Evolutionary conservation across 2,113 vertebrate species (phyloP).

Genomic region (Hemicordylus capensis): DNA sequence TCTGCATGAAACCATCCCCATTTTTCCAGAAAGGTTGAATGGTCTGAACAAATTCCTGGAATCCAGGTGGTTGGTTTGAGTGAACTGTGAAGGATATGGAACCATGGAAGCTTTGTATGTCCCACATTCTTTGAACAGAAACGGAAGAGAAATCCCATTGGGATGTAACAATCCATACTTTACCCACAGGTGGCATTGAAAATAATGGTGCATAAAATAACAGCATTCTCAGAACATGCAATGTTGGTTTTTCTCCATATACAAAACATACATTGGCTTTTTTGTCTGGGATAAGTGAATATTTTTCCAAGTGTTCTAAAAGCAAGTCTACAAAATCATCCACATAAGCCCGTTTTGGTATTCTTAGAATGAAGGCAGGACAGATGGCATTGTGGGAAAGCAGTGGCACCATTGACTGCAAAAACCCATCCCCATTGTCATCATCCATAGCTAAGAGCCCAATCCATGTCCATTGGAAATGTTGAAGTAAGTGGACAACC

Average conservation of each 20-base stretch:
- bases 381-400: not conserved
- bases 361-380: not conserved
- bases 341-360: not conserved
- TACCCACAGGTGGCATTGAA: not conserved
- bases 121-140: not conserved
- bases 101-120: not conserved
- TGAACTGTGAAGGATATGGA: not conserved
- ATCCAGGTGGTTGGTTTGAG: not conserved
- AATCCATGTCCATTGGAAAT: not conserved
- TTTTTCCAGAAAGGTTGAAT: not conserved
- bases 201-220: not conserved
- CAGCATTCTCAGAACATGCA: not conserved
- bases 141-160: not conserved
- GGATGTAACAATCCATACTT: conserved; percentile 1
- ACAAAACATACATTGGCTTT: not conserved
- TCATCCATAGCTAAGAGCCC: not conserved
- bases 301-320: not conserved
- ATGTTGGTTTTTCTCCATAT: not conserved
- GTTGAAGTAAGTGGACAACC: not conserved
- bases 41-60: not conserved
- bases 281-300: not conserved
- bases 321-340: not conserved
- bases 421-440: not conserved
- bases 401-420: not conserved
- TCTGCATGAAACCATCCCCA: not conserved